Evolutionary conservation across 2,888 invertebrate genomes (phyloP), one percentile per base, ranked within the genome.

Genomic region (Polymixis flavicincta): DNA sequence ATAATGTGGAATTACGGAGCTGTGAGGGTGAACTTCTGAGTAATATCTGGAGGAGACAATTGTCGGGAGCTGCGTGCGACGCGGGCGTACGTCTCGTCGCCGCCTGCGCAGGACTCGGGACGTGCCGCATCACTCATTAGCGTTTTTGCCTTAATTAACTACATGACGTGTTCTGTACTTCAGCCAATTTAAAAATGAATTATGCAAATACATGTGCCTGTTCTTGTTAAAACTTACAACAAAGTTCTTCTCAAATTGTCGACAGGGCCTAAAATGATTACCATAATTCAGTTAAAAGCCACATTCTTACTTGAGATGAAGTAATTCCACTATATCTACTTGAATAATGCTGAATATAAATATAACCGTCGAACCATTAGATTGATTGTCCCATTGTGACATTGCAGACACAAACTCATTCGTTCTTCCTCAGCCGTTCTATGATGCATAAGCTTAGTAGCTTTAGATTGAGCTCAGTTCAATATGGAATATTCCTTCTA

Each of bases 1-100:
- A 91, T 91, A 90, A 91, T 89, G 80, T 77, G 65, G 75, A 85
- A 85, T 91, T 89, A 84, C 80, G 80, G 81, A 80, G 84, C 63
- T 78, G 82, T 82, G 85, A 85, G 73, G 85, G 64, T 85, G 70
- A 77, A 80, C 74, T 86, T 85, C 86, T 86, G 71, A 80, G 85
- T 85, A 78, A 84, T 84, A 86, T 80, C 80, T 84, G 63, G 66
- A 52, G 37, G 74, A 79, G 71, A 80, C 77, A 77, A 70, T 71
- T 85, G 78, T 70, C 83, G 66, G 74, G 72, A 59, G 74, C 63
- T 74, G 52, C 78, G 86, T 73, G 82, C 76, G 73, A 60, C 71
- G 77, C 78, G 45, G 63, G 68, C 78, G 74, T 85, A 79, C 76
- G 78, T 76, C 78, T 64, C 69, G 61, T 67, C 71, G 84, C 71